Percentiles rank a stretch among this genome's conserved stretches.
Evolutionary conservation across 1,140 invertebrate genomes (phyloP).

Genomic region (Psilanteris sp.): DNA sequence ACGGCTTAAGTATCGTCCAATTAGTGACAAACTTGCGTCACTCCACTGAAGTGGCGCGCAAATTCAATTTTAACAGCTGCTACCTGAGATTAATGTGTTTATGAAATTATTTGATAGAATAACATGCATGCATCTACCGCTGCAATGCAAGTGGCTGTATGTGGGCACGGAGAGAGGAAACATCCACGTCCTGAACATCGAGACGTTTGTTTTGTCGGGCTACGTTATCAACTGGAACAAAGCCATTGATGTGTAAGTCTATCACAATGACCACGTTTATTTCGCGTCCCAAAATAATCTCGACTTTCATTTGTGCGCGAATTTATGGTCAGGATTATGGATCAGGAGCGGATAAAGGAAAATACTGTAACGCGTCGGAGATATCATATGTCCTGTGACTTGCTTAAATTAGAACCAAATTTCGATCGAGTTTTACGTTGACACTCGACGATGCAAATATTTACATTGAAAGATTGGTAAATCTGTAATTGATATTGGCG

Average conservation of each 20-base stretch:
- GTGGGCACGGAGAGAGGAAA: slow-evolving; percentile 98
- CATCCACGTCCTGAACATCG: slow-evolving; percentile 98
- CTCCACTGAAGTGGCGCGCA: slow-evolving; percentile 22
- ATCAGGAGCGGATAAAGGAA: neutral
- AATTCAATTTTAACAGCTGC: slow-evolving; percentile 38
- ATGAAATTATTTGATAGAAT: slow-evolving; percentile 84
- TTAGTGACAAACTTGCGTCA: slow-evolving; percentile 27
- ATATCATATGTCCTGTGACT: no score
- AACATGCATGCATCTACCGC: slow-evolving; percentile 94
- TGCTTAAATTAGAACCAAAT: no score
- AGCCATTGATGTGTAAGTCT: slow-evolving; percentile 99
- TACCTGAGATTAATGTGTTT: slow-evolving; percentile 44
- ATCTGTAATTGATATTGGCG: no score
- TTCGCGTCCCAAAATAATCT: slow-evolving; percentile 45
- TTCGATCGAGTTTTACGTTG: no score
- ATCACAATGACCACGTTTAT: slow-evolving; percentile 38
- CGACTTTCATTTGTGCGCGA: neutral
- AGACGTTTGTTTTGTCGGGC: slow-evolving; percentile 96
- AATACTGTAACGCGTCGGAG: no score
- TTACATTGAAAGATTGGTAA: no score
- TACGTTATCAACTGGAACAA: slow-evolving; percentile 99
- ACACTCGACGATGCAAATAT: no score
- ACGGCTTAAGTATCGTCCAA: slow-evolving; percentile 21
- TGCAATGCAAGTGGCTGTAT: slow-evolving; percentile 99
- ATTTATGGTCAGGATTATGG: neutral